phyloP scores from a whole-genome alignment of 2,113 vertebrate species.

The Dasypus novemcinctus region DNA sequence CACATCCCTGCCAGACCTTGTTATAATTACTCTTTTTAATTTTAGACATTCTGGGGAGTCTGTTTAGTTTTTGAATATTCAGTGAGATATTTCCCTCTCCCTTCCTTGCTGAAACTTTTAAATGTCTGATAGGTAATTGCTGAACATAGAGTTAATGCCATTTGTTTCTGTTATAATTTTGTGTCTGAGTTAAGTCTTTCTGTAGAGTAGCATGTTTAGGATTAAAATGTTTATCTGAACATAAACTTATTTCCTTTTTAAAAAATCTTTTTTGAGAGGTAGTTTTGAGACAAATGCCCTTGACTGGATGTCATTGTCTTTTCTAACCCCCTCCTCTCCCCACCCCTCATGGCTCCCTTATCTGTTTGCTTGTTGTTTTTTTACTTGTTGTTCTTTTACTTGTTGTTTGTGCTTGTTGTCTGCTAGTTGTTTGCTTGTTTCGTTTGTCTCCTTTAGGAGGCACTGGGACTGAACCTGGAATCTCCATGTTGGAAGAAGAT shows the following conservation, averaged over 20 bases:
- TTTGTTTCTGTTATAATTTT: neutral
- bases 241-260: neutral
- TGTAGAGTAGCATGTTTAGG: neutral
- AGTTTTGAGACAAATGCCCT: neutral
- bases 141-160: neutral
- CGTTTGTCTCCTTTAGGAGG: too few relatives aligned
- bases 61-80: neutral
- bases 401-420: too few relatives aligned
- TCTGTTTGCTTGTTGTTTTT: too few relatives aligned
- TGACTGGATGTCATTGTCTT: neutral
- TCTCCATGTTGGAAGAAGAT: too few relatives aligned
- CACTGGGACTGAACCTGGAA: too few relatives aligned
- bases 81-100: neutral
- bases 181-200: slow-evolving; percentile 26
- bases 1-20: neutral
- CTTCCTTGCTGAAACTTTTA: neutral
- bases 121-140: neutral
- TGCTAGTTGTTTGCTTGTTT: too few relatives aligned
- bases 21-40: neutral
- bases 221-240: neutral
- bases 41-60: neutral
- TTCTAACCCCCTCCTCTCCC: too few relatives aligned
- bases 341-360: too few relatives aligned
- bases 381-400: too few relatives aligned
- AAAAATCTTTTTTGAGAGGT: neutral